These are phyloP conservation scores for Gymnocephalus cernua DNA, from an alignment of 2,113 vertebrate species.

Conservation along the genomic window DNA sequence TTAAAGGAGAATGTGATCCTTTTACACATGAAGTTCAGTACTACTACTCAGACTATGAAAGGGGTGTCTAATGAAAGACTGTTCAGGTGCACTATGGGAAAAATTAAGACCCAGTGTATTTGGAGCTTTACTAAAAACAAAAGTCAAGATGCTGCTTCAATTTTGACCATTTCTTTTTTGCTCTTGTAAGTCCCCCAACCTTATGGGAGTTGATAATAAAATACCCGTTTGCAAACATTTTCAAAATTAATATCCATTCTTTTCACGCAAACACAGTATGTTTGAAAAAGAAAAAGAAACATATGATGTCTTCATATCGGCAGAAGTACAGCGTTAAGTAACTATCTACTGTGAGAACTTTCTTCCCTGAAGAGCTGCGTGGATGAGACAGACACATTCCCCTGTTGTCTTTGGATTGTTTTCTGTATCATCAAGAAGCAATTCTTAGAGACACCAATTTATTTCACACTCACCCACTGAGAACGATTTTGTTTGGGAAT, in stretches of 20 bases:
- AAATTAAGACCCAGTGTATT: background rate
- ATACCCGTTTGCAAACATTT: background rate
- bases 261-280: background rate
- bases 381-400: conserved; percentile 33
- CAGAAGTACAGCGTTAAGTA: conserved; percentile 30
- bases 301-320: conserved; percentile 30
- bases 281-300: conserved; percentile 16
- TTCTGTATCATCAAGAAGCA: conserved; percentile 55
- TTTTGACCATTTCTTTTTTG: background rate
- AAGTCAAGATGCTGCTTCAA: no score
- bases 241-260: background rate
- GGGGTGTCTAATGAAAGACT: background rate
- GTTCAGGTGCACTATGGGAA: background rate
- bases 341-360: conserved; percentile 55
- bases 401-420: conserved; percentile 45
- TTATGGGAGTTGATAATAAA: background rate
- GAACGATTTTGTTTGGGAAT: conserved; percentile 43
- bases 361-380: conserved; percentile 42
- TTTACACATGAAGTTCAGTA: background rate
- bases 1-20: background rate
- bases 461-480: conserved; percentile 49
- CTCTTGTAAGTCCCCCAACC: background rate
- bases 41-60: background rate
- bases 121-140: background rate
- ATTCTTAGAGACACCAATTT: conserved; percentile 56